Percentiles rank a stretch among this genome's conserved stretches.
Evolutionary conservation across 2,888 invertebrate genomes (phyloP).

Genomic region (Macrosiphum euphorbiae): DNA sequence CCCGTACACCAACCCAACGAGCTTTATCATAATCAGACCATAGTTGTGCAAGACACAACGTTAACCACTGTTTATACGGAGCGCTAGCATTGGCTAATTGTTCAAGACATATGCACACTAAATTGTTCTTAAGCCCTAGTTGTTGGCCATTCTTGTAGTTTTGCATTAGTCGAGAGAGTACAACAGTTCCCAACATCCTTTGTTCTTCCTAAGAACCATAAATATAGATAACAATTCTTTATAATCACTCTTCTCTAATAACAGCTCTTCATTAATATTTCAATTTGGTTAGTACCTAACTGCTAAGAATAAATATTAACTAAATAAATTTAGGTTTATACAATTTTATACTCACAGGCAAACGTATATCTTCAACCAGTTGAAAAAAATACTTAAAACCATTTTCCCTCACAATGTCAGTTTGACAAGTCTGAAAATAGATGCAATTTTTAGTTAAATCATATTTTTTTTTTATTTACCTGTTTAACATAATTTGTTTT

Average conservation of each 20-base stretch:
- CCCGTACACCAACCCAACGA: slow-evolving; percentile 95
- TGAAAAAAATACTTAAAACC: slow-evolving; percentile 95
- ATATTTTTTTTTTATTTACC: not conserved
- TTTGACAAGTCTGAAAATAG: slow-evolving; percentile 86
- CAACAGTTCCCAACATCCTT: slow-evolving; percentile 94
- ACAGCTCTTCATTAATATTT: not conserved
- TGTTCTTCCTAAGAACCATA: slow-evolving; percentile 78
- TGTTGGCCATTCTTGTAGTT: slow-evolving; percentile 91
- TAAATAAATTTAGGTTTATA: not conserved
- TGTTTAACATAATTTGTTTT: not conserved
- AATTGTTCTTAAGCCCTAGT: slow-evolving; percentile 88
- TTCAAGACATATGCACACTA: slow-evolving; percentile 93
- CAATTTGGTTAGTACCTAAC: not conserved
- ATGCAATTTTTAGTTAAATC: slow-evolving; percentile 45
- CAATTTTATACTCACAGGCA: slow-evolving; percentile 78
- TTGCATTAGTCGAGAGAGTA: slow-evolving; percentile 92
- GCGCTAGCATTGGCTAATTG: slow-evolving; percentile 82
- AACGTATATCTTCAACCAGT: slow-evolving; percentile 87
- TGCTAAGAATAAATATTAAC: not conserved
- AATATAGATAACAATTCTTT: slow-evolving; percentile 43
- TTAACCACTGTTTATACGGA: slow-evolving; percentile 87
- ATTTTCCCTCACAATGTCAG: slow-evolving; percentile 92
- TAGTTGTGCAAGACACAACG: slow-evolving; percentile 89
- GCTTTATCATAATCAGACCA: slow-evolving; percentile 92
- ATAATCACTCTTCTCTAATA: not conserved